Conservation (phyloP, 2,797 vertebrate species). For the Pristis pectinata region DNA sequence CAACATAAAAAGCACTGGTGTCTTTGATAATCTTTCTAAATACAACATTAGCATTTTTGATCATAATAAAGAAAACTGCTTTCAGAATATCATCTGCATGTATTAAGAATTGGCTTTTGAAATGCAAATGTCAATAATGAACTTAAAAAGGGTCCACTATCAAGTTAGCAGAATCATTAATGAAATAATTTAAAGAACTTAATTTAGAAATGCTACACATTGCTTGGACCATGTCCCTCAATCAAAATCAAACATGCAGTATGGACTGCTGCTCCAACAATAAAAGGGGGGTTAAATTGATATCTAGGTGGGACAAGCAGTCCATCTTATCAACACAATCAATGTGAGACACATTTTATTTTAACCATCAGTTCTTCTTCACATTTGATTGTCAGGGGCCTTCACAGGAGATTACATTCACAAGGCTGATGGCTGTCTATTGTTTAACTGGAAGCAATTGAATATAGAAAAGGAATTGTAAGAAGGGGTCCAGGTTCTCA, state of each 20-base stretch:
- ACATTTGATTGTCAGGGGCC: too few species aligned
- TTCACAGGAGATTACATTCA: neutral
- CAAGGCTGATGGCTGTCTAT: neutral
- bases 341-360: neutral
- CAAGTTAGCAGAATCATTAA: neutral
- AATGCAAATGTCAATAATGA: neutral
- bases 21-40: neutral
- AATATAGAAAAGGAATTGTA: neutral
- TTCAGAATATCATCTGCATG: neutral
- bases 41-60: neutral
- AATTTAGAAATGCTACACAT: neutral
- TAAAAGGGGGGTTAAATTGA: neutral
- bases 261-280: neutral
- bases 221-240: neutral
- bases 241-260: neutral
- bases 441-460: neutral
- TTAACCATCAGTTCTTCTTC: neutral
- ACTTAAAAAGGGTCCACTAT: neutral
- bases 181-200: neutral
- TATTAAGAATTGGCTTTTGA: constrained; percentile 23
- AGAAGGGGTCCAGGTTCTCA: neutral
- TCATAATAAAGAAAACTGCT: neutral
- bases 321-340: neutral
- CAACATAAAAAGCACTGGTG: neutral
- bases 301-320: neutral